These are phyloP conservation scores for Nebria ingens DNA, from an alignment of 1,140 invertebrate genomes.

Conservation along the genomic window DNA sequence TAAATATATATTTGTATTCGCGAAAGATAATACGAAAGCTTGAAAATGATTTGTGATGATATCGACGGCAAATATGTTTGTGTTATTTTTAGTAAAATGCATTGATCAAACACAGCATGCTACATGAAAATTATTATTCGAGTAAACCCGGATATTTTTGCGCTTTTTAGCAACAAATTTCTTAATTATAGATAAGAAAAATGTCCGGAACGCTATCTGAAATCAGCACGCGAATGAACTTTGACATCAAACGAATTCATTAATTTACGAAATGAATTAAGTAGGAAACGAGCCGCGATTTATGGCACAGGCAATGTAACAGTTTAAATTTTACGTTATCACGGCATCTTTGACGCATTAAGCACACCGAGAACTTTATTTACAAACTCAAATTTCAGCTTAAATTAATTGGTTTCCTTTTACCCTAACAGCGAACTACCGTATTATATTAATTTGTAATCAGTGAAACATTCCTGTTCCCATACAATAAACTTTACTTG, in stretches of 20 bases:
- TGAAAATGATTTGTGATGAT: no score
- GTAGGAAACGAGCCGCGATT: not conserved
- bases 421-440: not conserved
- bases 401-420: not conserved
- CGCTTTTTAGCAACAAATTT: conserved; percentile 5
- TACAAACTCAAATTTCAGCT: not conserved
- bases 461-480: not conserved
- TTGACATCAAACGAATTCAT: not conserved
- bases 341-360: not conserved
- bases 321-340: not conserved
- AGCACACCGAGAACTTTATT: not conserved
- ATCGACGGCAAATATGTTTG: no score
- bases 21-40: no score
- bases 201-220: not conserved
- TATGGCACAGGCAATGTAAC: not conserved
- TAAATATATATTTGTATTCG: no score
- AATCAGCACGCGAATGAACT: not conserved
- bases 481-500: not conserved
- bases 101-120: no score
- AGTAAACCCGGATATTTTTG: no score
- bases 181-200: conserved; percentile 2
- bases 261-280: not conserved
- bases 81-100: no score
- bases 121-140: no score
- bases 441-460: not conserved